Conservation (phyloP, 35 echinoderm and acorn worm genomes). For the Acanthaster planci region DNA sequence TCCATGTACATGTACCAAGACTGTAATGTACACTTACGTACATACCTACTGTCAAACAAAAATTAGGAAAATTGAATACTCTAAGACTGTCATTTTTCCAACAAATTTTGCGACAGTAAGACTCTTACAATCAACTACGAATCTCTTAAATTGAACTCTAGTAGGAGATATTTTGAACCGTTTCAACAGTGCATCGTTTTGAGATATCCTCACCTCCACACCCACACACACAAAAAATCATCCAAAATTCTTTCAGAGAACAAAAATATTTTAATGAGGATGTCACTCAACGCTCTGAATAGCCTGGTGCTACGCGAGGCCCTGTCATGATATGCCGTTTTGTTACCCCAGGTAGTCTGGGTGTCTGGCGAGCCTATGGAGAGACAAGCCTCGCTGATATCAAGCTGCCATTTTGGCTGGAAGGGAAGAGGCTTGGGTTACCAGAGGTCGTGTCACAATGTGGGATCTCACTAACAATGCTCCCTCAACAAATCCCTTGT, state of each 20-base stretch:
- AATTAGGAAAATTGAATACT: too few relatives aligned
- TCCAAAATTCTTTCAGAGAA: neutral
- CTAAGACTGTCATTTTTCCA: too few relatives aligned
- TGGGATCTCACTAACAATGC: neutral
- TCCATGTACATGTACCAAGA: too few relatives aligned
- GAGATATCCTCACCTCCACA: too few relatives aligned
- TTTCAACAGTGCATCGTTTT: too few relatives aligned
- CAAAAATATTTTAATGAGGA: slow-evolving; percentile 21
- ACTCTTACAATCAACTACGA: too few relatives aligned
- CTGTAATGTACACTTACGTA: too few relatives aligned
- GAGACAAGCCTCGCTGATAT: neutral
- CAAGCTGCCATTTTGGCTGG: neutral
- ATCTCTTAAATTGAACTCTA: too few relatives aligned
- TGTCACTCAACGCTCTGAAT: neutral
- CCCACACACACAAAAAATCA: too few relatives aligned
- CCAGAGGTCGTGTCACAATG: slow-evolving; percentile 12
- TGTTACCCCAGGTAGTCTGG: slow-evolving; percentile 14
- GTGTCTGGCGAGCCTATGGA: neutral
- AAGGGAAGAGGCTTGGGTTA: neutral
- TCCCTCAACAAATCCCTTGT: neutral
- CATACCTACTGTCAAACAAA: too few relatives aligned
- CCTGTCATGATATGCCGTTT: neutral
- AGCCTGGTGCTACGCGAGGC: neutral
- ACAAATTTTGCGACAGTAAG: too few relatives aligned
- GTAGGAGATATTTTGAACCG: too few relatives aligned